These are phyloP conservation scores for Drosophila lacicola DNA, from an alignment of 2,888 invertebrate species.

Conservation along the genomic window DNA sequence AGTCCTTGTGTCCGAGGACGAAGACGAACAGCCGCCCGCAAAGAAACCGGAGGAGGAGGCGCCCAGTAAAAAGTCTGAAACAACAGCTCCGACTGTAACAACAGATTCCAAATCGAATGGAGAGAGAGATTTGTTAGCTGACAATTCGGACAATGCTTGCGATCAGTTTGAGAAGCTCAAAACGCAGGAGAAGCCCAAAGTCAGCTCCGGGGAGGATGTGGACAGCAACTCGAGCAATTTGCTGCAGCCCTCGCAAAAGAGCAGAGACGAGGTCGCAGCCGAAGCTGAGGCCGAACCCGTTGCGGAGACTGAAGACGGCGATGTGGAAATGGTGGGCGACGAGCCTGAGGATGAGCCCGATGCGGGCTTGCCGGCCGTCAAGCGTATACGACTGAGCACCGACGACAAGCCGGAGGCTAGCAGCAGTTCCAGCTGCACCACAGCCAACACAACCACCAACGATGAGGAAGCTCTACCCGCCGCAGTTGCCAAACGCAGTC, in stretches of 20 bases:
- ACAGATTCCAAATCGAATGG: slow-evolving; percentile 10
- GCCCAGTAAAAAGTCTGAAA: slow-evolving; percentile 3
- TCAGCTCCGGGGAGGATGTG: slow-evolving; percentile 55
- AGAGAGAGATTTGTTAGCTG: slow-evolving; percentile 48
- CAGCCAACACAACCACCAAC: background rate
- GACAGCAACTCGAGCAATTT: slow-evolving; percentile 81
- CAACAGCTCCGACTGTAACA: background rate
- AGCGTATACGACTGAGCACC: slow-evolving; percentile 51
- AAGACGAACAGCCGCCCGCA: slow-evolving; percentile 49
- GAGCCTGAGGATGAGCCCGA: slow-evolving; percentile 30
- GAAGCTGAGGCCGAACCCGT: slow-evolving; percentile 19
- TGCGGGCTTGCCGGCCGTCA: slow-evolving; percentile 23
- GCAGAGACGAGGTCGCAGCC: slow-evolving; percentile 33
- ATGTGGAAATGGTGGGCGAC: slow-evolving; percentile 19
- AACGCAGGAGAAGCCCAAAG: slow-evolving; percentile 33
- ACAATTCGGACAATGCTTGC: slow-evolving; percentile 83
- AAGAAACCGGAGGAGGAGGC: slow-evolving; percentile 13
- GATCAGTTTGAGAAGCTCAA: slow-evolving; percentile 77
- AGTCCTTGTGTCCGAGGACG: slow-evolving; percentile 70
- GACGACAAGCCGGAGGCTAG: slow-evolving; percentile 47
- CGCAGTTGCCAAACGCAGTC: slow-evolving; percentile 37
- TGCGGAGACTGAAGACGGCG: slow-evolving; percentile 12
- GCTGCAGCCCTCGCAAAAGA: slow-evolving; percentile 69
- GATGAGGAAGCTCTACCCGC: slow-evolving; percentile 7
- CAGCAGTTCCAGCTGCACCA: slow-evolving; percentile 16